Conservation (phyloP, 1,140 invertebrate species). For the Drosophila pseudoobscura region DNA sequence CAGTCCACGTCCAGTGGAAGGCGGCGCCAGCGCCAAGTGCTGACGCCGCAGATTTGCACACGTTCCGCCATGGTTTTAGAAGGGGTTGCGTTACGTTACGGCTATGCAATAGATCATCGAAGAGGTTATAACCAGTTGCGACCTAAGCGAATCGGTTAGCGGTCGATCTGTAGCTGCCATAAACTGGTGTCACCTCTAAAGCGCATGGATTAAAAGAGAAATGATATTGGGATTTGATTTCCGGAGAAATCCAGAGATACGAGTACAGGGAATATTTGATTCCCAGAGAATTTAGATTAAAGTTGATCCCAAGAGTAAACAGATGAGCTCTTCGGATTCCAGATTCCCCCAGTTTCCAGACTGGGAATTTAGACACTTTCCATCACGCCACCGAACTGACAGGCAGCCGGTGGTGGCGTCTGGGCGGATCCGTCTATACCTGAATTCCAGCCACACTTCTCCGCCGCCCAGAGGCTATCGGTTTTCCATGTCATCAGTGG, state of each 20-base stretch:
- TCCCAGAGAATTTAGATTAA: too few relatives aligned
- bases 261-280: too few relatives aligned
- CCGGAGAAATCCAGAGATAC: too few relatives aligned
- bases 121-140: conserved; percentile 57
- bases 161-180: conserved; percentile 23
- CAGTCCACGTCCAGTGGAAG: conserved; percentile 18
- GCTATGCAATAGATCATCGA: conserved; percentile 4
- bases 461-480: conserved; percentile 22
- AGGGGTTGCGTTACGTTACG: conserved; percentile 18
- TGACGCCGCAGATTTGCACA: conserved; percentile 20
- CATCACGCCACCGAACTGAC: conserved; percentile 27
- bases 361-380: conserved; percentile 32
- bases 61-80: conserved; percentile 41
- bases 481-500: conserved; percentile 8
- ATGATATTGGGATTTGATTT: too few relatives aligned
- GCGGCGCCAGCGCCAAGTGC: too few relatives aligned
- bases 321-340: background rate
- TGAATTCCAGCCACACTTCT: conserved; percentile 16
- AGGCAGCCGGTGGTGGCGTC: conserved; percentile 38
- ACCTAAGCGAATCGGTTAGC: conserved; percentile 58
- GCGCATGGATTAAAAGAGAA: too few relatives aligned
- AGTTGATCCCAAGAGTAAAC: too few relatives aligned
- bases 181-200: conserved; percentile 16
- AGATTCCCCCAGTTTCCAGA: background rate
- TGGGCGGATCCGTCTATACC: conserved; percentile 15